Evolutionary conservation across 1,140 invertebrate genomes (phyloP).

Genomic region (Uloborus diversus): DNA sequence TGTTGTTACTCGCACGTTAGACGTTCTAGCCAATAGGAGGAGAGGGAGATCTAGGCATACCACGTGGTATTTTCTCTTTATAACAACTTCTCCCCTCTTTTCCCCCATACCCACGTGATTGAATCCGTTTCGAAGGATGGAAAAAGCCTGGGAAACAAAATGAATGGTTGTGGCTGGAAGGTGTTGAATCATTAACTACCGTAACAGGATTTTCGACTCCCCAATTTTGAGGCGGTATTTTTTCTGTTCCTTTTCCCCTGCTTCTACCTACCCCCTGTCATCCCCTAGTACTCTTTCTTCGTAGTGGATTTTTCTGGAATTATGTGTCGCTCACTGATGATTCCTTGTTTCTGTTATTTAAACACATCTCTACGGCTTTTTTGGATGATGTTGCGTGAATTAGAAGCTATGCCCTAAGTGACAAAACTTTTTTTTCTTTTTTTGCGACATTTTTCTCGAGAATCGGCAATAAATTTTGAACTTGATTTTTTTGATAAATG

Average conservation of each 20-base stretch:
- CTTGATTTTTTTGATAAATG: too few relatives aligned
- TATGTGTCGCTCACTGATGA: constrained; percentile 9
- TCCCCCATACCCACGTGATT: constrained; percentile 38
- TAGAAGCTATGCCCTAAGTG: not conserved
- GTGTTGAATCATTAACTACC: constrained; percentile 56
- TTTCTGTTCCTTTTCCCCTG: not conserved
- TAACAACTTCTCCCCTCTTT: not conserved
- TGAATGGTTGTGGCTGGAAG: constrained; percentile 52
- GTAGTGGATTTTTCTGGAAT: not conserved
- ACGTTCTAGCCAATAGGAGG: constrained; percentile 25
- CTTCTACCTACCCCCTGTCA: not conserved
- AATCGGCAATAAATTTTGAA: too few relatives aligned
- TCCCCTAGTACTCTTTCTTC: not conserved
- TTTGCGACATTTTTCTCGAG: too few relatives aligned
- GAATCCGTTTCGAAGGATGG: not conserved
- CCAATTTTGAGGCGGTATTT: constrained; percentile 48
- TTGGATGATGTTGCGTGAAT: not conserved
- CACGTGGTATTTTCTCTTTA: constrained; percentile 28
- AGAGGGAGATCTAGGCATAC: constrained; percentile 5
- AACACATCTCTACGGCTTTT: not conserved
- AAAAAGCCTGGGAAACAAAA: constrained; percentile 38
- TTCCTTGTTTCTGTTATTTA: constrained; percentile 34
- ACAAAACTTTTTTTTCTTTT: not conserved
- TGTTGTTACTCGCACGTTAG: not conserved
- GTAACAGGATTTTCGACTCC: constrained; percentile 56